These are phyloP conservation scores for Eilema sororculum DNA, from an alignment of 2,888 invertebrate genomes.

Conservation along the genomic window DNA sequence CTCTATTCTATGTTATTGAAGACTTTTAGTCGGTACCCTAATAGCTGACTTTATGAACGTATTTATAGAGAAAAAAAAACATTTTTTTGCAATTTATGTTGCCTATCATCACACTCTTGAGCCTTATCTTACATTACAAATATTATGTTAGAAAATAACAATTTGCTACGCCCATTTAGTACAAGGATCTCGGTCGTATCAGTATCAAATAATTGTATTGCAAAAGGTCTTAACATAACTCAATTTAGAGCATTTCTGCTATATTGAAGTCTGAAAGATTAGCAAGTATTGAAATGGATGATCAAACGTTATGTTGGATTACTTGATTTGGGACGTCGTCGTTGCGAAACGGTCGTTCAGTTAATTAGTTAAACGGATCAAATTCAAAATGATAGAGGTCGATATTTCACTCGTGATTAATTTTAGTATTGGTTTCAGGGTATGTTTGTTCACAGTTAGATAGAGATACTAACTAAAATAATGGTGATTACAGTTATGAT, in stretches of 20 bases:
- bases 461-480: too few relatives aligned
- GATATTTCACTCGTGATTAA: conserved; percentile 8
- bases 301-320: neutral
- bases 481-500: too few relatives aligned
- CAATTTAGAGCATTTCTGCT: neutral
- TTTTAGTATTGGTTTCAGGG: neutral
- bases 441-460: neutral
- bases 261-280: neutral
- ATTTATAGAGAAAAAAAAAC: neutral
- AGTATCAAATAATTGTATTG: neutral
- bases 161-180: neutral
- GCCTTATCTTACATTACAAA: neutral
- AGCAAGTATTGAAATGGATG: neutral
- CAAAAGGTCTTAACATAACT: neutral
- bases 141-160: neutral
- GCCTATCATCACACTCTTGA: neutral
- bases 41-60: neutral
- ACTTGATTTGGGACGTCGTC: conserved; percentile 6
- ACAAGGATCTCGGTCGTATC: neutral
- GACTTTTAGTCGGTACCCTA: neutral
- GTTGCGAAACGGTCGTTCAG: neutral
- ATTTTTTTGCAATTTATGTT: neutral
- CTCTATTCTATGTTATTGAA: neutral
- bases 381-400: neutral
- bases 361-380: conserved; percentile 2